phyloP scores from a whole-genome alignment of 2,113 vertebrate species.

The Anarrhichthys ocellatus region DNA sequence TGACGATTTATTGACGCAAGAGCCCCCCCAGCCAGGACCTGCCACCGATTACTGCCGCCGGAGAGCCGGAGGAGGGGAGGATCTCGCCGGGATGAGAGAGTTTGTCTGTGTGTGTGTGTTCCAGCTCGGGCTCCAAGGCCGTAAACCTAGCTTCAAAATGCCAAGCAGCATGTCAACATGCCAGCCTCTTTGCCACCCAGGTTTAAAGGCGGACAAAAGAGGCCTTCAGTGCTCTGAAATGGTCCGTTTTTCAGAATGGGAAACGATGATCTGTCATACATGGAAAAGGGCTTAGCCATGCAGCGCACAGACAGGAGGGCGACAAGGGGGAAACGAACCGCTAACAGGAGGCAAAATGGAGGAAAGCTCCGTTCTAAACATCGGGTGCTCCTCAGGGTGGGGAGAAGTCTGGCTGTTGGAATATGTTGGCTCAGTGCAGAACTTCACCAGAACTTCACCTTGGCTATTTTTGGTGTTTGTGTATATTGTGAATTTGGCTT shows the following conservation, averaged over 20 bases:
- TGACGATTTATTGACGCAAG: slow-evolving; percentile 83
- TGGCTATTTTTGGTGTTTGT: neutral
- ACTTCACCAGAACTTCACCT: slow-evolving; percentile 11
- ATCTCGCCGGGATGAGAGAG: slow-evolving; percentile 53
- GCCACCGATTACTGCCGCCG: slow-evolving; percentile 77
- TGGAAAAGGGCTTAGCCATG: slow-evolving; percentile 49
- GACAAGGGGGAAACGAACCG: slow-evolving; percentile 48
- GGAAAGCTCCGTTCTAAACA: slow-evolving; percentile 44
- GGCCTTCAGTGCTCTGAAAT: slow-evolving; percentile 59
- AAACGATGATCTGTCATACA: slow-evolving; percentile 67
- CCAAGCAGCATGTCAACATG: slow-evolving; percentile 74
- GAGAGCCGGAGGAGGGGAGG: slow-evolving; percentile 37
- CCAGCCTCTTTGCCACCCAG: slow-evolving; percentile 75
- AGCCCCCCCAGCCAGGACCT: slow-evolving; percentile 68
- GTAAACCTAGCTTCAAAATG: slow-evolving; percentile 76
- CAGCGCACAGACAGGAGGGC: slow-evolving; percentile 46
- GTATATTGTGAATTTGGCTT: neutral
- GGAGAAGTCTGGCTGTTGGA: slow-evolving; percentile 20
- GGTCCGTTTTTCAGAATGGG: slow-evolving; percentile 54
- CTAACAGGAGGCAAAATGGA: slow-evolving; percentile 46
- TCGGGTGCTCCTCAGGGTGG: slow-evolving; percentile 16
- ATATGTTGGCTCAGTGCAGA: slow-evolving; percentile 13
- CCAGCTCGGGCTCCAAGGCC: slow-evolving; percentile 71
- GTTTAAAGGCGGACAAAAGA: slow-evolving; percentile 67
- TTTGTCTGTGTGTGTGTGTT: slow-evolving; percentile 66